phyloP scores from a whole-genome alignment of 2,113 vertebrate genomes.

The Petrocephalus microphthalmus region DNA sequence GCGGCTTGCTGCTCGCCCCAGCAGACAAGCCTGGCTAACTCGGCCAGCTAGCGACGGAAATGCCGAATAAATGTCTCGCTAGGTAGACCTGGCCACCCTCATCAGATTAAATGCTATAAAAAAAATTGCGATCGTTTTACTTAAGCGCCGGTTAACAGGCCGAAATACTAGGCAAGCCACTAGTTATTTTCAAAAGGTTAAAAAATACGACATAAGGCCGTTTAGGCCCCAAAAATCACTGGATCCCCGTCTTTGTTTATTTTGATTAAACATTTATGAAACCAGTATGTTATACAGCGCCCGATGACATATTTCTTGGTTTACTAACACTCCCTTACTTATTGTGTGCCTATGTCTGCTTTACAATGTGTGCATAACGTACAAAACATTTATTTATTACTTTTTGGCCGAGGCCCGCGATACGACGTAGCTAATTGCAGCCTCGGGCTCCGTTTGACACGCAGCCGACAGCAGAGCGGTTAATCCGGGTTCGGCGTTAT shows the following conservation, averaged over 20 bases:
- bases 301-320: not conserved
- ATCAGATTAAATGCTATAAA: not conserved
- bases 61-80: not conserved
- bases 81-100: not conserved
- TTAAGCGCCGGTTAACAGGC: not conserved
- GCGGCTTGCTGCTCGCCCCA: not conserved
- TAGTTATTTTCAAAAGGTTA: not conserved
- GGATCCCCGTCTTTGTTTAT: constrained; percentile 25
- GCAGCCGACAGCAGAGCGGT: not conserved
- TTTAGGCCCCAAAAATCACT: constrained; percentile 18
- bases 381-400: not conserved
- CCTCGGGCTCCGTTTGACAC: constrained; percentile 21
- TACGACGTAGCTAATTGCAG: constrained; percentile 10
- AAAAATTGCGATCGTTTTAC: not conserved
- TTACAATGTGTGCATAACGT: not conserved
- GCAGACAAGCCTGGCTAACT: not conserved
- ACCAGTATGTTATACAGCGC: not conserved
- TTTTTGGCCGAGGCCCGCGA: not conserved
- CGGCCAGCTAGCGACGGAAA: not conserved
- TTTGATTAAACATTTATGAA: constrained; percentile 11
- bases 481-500: not conserved
- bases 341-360: not conserved
- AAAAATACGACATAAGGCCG: constrained; percentile 33
- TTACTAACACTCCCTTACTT: not conserved
- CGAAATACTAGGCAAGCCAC: not conserved